Percentiles rank a stretch among this genome's conserved stretches.
Evolutionary conservation across 64 coral and sea anemone genomes (phyloP).

Genomic region (Stylophora pistillata): DNA sequence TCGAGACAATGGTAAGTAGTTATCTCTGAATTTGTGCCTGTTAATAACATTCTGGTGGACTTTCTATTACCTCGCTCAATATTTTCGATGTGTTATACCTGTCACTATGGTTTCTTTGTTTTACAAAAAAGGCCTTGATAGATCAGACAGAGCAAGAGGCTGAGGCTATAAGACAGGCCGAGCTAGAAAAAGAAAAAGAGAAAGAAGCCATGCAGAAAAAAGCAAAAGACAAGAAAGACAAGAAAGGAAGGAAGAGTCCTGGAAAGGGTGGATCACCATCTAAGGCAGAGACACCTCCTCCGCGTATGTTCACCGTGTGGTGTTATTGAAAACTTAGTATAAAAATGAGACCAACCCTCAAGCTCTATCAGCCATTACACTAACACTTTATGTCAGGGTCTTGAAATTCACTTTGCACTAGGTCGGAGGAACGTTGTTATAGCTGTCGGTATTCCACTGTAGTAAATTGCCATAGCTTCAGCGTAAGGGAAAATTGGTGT

Average conservation of each 20-base stretch:
- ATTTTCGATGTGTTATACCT: background rate
- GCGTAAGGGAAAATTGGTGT: background rate
- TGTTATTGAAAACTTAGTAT: background rate
- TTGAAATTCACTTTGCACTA: too few species aligned
- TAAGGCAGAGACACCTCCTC: conserved; percentile 83
- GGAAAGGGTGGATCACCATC: conserved; percentile 70
- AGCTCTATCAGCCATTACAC: too few species aligned
- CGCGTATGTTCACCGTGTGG: conserved; percentile 35
- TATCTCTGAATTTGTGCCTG: too few species aligned
- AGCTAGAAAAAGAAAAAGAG: conserved; percentile 86
- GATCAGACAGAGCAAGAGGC: conserved; percentile 95
- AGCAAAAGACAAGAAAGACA: conserved; percentile 86
- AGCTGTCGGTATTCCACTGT: too few species aligned
- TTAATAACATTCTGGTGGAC: background rate
- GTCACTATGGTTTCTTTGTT: background rate
- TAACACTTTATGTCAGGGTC: too few species aligned
- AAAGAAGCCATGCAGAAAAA: conserved; percentile 76
- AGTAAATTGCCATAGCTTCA: too few species aligned
- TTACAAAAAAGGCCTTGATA: conserved; percentile 61
- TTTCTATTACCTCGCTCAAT: background rate
- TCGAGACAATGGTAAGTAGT: conserved; percentile 90
- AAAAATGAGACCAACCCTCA: too few species aligned
- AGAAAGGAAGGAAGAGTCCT: conserved; percentile 92
- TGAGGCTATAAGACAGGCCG: conserved; percentile 64
- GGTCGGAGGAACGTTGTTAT: too few species aligned